These are phyloP conservation scores for Batillaria attramentaria DNA, from an alignment of 1,140 invertebrate species.

Conservation along the genomic window DNA sequence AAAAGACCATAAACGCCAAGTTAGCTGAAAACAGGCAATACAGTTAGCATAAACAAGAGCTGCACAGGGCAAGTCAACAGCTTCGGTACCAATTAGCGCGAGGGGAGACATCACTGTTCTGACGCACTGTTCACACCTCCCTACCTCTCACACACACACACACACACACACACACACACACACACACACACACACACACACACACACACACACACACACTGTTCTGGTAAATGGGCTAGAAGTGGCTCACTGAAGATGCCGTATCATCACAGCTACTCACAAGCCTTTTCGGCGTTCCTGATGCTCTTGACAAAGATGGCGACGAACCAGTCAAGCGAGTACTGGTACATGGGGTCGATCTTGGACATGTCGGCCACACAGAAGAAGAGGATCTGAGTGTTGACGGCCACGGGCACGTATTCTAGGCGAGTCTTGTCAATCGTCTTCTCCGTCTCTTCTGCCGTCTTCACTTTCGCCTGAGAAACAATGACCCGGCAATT, in stretches of 20 bases:
- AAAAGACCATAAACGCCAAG: too few species aligned
- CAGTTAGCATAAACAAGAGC: too few species aligned
- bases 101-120: too few species aligned
- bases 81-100: too few species aligned
- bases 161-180: too few species aligned
- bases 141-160: too few species aligned
- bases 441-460: slow-evolving; percentile 72
- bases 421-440: slow-evolving; percentile 71
- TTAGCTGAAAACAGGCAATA: too few species aligned
- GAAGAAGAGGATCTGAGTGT: slow-evolving; percentile 73
- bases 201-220: too few species aligned
- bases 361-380: slow-evolving; percentile 73
- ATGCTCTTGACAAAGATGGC: slow-evolving; percentile 71
- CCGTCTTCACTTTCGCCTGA: slow-evolving; percentile 70
- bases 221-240: too few species aligned
- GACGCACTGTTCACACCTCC: too few species aligned
- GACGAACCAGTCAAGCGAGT: slow-evolving; percentile 73
- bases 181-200: too few species aligned
- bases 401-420: slow-evolving; percentile 72
- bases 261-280: slow-evolving; percentile 43
- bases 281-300: slow-evolving; percentile 67
- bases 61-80: too few species aligned
- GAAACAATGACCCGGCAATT: slow-evolving; percentile 23
- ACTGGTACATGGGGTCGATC: slow-evolving; percentile 74
- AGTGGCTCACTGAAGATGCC: not conserved